Percentiles rank a stretch among this genome's conserved stretches.
Evolutionary conservation across 2,888 invertebrate genomes (phyloP).

Genomic region (Pandemis heparana): DNA sequence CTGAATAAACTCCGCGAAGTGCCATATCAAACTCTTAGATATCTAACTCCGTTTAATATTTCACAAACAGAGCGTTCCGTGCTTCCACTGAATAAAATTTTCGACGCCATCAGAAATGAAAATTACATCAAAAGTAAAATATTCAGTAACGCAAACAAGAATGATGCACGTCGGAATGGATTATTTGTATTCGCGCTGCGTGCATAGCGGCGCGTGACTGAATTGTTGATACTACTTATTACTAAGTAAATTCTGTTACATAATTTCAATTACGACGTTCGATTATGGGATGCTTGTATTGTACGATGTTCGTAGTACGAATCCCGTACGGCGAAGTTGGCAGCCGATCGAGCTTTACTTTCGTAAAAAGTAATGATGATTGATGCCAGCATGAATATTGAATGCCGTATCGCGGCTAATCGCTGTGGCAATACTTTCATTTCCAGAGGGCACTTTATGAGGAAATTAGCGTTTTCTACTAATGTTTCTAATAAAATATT

Average conservation of each 20-base stretch:
- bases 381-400: slow-evolving; percentile 33
- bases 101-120: slow-evolving; percentile 56
- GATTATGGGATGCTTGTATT: slow-evolving; percentile 54
- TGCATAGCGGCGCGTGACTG: slow-evolving; percentile 68
- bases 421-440: slow-evolving; percentile 14
- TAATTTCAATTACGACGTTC: slow-evolving; percentile 73
- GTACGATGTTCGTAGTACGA: slow-evolving; percentile 54
- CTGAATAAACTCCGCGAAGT: slow-evolving; percentile 31
- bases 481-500: slow-evolving; percentile 3
- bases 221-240: slow-evolving; percentile 66
- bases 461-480: slow-evolving; percentile 11
- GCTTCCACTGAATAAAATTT: slow-evolving; percentile 49
- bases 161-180: slow-evolving; percentile 65
- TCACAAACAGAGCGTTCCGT: slow-evolving; percentile 40
- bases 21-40: slow-evolving; percentile 40
- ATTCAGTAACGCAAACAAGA: slow-evolving; percentile 60
- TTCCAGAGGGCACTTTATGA: slow-evolving; percentile 2
- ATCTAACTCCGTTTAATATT: slow-evolving; percentile 42
- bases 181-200: slow-evolving; percentile 76
- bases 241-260: slow-evolving; percentile 69
- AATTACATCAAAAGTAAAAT: slow-evolving; percentile 60
- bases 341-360: slow-evolving; percentile 26
- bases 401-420: slow-evolving; percentile 30
- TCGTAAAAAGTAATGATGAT: slow-evolving; percentile 43
- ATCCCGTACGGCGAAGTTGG: slow-evolving; percentile 21